Base-by-base conservation (phyloP, 2,797 vertebrate species). In the Zalophus californianus region DNA sequence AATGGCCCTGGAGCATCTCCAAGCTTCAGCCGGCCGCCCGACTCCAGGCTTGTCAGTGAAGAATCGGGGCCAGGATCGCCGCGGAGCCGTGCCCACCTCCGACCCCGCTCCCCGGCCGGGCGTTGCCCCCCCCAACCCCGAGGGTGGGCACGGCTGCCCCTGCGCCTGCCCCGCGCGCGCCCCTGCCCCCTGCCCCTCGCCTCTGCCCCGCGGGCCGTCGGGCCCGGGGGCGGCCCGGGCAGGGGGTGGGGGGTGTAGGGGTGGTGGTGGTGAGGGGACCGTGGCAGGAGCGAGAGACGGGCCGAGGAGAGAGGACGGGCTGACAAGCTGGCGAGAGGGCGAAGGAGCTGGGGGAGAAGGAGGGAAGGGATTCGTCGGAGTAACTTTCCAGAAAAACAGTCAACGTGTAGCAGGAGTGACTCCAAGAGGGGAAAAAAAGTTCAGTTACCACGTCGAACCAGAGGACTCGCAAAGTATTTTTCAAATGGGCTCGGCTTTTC, bases 341-440 rank as follows among this genome's bases (percentile, higher is more conserved):
- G 72, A 27, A 27, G 58, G 85, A 95, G 85, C 70, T 38, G 66
- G 79, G 96, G 96, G 91, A 93, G 91, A 79, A 15, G 82, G 82
- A 92, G 60, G 92, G 94, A 94, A 96, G 96, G 93, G 92, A 89
- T 60, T 93, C 89, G 25, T 38, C 90, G 64, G 95, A 97, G 97
- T 96, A 97, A 98, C 97, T 98, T 98, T 98, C 97, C 97, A 97
- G 97, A 97, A 97, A 95, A 97, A 98, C 97, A 97, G 97, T 96
- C 98, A 94, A 96, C 97, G 97, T 97, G 97, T 96, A 97, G 97
- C 97, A 68, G 96, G 96, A 97, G 97, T 82, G 97, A 97, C 94
- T 98, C 97, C 98, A 97, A 93, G 84, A 91, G 86, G 78, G 83
- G 92, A 54, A 77, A 93, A 94, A 93, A 94, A 97, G 97, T 97